Percentiles rank a stretch among this genome's conserved stretches.
Conservation (phyloP, 2,113 vertebrate species). For the Melanerpes aurifrons region DNA sequence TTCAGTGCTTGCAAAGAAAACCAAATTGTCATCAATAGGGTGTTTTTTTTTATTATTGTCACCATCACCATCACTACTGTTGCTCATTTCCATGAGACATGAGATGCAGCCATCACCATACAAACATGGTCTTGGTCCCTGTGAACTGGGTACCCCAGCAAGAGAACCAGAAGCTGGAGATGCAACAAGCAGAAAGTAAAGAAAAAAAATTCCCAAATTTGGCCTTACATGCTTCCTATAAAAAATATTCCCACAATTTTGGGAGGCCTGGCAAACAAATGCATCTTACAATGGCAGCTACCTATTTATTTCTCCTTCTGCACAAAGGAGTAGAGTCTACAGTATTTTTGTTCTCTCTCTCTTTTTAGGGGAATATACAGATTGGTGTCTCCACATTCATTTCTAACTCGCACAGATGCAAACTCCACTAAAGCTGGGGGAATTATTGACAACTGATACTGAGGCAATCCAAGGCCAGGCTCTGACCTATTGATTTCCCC, state of each 20-base stretch:
- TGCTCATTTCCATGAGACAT: not conserved
- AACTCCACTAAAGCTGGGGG: not conserved
- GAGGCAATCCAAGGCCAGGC: slow-evolving; percentile 36
- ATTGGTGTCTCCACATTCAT: not conserved
- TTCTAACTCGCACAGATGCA: not conserved
- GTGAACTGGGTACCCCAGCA: fast-evolving
- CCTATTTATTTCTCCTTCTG: not conserved
- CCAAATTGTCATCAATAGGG: not conserved
- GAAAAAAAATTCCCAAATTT: not conserved
- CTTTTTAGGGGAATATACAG: not conserved
- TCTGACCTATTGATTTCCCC: slow-evolving; percentile 50
- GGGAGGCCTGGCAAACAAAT: not conserved
- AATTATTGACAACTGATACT: slow-evolving; percentile 31
- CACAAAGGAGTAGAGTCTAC: not conserved
- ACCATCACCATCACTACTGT: not conserved
- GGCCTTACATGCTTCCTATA: not conserved
- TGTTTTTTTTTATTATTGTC: not conserved
- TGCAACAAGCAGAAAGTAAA: not conserved
- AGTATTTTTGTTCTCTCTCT: not conserved
- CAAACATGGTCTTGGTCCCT: not conserved
- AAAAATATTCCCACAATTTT: not conserved
- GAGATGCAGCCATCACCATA: not conserved
- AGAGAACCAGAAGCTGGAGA: not conserved
- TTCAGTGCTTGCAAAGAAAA: not conserved
- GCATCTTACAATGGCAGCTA: not conserved